phyloP scores from a whole-genome alignment of 2,888 invertebrate species.

The Xestia rhomboidea region DNA sequence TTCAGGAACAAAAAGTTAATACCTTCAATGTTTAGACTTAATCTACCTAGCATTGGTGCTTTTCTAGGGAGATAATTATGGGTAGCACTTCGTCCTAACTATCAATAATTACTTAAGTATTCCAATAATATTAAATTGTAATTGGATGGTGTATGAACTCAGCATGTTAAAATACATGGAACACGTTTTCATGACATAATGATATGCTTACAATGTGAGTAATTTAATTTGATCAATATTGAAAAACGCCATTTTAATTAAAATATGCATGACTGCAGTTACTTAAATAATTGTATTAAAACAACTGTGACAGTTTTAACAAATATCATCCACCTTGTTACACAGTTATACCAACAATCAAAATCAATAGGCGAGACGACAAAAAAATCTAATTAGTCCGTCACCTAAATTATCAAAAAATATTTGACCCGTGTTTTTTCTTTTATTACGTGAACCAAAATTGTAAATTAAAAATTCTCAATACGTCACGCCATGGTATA shows the following conservation, averaged over 20 bases:
- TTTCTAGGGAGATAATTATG: background rate
- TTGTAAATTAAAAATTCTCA: too few species aligned
- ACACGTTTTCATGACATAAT: background rate
- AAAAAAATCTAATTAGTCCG: too few species aligned
- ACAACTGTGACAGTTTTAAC: background rate
- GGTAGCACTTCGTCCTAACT: background rate
- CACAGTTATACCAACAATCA: background rate
- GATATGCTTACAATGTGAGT: background rate
- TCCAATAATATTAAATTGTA: background rate
- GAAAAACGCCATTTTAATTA: conserved; percentile 5
- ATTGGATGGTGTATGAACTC: background rate
- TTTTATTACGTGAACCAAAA: too few species aligned
- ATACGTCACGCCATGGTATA: too few species aligned
- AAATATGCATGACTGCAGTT: background rate
- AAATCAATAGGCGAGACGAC: too few species aligned
- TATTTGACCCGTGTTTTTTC: too few species aligned
- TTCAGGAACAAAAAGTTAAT: background rate
- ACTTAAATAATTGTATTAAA: background rate
- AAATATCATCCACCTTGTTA: background rate
- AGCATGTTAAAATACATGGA: background rate
- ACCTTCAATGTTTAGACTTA: background rate
- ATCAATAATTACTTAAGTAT: background rate
- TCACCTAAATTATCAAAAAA: too few species aligned
- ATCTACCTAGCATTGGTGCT: background rate
- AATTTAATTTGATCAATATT: conserved; percentile 3